Conservation (phyloP, 1,140 invertebrate genomes). For the Mya arenaria region DNA sequence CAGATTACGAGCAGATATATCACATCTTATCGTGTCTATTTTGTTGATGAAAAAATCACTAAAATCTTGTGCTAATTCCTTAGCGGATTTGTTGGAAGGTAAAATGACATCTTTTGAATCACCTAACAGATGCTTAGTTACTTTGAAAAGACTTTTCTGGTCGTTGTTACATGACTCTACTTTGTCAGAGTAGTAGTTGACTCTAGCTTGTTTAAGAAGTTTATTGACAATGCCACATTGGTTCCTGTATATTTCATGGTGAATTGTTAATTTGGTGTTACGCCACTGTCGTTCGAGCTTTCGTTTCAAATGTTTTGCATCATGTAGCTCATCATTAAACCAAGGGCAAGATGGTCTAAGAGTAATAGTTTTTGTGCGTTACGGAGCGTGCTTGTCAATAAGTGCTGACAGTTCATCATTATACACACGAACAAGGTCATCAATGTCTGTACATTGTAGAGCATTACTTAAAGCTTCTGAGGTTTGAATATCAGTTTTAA, state of each 20-base stretch:
- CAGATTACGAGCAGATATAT: background rate
- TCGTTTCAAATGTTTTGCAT: constrained; percentile 1
- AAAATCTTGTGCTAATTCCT: constrained; percentile 17
- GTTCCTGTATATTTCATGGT: constrained; percentile 32
- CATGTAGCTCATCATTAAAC: background rate
- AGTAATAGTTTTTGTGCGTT: background rate
- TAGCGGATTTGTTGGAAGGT: constrained; percentile 1
- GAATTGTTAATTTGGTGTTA: constrained; percentile 19
- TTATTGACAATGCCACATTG: constrained; percentile 41
- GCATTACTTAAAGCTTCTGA: background rate
- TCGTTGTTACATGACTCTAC: constrained; percentile 21
- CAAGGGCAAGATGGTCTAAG: constrained; percentile 1
- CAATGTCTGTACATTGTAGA: background rate
- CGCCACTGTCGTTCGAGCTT: background rate
- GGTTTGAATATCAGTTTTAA: constrained; percentile 15
- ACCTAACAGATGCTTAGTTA: constrained; percentile 28
- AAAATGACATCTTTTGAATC: constrained; percentile 4
- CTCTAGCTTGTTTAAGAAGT: constrained; percentile 24
- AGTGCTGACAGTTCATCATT: background rate
- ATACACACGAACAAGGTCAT: background rate
- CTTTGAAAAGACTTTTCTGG: constrained; percentile 40
- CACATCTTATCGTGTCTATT: background rate
- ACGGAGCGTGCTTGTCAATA: background rate
- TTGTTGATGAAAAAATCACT: constrained; percentile 23
- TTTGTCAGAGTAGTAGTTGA: constrained; percentile 35